Percentiles rank a stretch among this genome's conserved stretches.
phyloP scores from a whole-genome alignment of 1,140 invertebrate genomes.

The Saccostrea echinata region DNA sequence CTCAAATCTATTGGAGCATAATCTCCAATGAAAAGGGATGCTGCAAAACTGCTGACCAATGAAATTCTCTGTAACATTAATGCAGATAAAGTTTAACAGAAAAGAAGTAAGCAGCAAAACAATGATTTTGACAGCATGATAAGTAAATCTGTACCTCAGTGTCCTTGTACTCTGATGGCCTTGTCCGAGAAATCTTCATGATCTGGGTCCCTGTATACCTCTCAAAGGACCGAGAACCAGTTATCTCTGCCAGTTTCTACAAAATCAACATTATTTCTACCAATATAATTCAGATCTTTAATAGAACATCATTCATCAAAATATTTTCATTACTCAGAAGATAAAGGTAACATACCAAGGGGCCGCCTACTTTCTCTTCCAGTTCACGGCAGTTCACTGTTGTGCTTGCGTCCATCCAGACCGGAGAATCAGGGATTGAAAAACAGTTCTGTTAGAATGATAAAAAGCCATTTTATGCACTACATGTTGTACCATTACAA shows the following conservation, averaged over 20 bases:
- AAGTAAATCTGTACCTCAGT: conserved; percentile 84
- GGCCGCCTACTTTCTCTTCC: conserved; percentile 90
- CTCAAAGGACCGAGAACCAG: conserved; percentile 95
- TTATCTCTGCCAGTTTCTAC: conserved; percentile 87
- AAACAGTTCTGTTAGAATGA: conserved; percentile 82
- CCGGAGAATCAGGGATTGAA: conserved; percentile 89
- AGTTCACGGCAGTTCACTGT: conserved; percentile 88
- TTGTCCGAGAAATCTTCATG: conserved; percentile 89
- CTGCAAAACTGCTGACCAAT: conserved; percentile 92
- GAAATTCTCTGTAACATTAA: conserved; percentile 88
- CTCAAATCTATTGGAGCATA: conserved; percentile 94
- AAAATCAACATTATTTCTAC: background rate
- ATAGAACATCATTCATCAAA: background rate
- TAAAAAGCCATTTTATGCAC: background rate
- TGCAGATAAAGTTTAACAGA: too few species aligned
- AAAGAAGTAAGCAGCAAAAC: too few species aligned
- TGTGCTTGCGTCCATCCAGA: conserved; percentile 98
- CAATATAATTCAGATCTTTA: background rate
- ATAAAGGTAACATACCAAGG: conserved; percentile 82
- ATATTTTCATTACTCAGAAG: too few species aligned
- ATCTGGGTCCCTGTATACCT: conserved; percentile 97
- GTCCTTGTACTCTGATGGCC: conserved; percentile 87
- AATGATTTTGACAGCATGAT: too few species aligned
- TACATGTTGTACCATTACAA: too few species aligned
- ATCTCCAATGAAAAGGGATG: conserved; percentile 92